Conservation (phyloP, 2,113 vertebrate species). For the Scytalopus superciliaris region DNA sequence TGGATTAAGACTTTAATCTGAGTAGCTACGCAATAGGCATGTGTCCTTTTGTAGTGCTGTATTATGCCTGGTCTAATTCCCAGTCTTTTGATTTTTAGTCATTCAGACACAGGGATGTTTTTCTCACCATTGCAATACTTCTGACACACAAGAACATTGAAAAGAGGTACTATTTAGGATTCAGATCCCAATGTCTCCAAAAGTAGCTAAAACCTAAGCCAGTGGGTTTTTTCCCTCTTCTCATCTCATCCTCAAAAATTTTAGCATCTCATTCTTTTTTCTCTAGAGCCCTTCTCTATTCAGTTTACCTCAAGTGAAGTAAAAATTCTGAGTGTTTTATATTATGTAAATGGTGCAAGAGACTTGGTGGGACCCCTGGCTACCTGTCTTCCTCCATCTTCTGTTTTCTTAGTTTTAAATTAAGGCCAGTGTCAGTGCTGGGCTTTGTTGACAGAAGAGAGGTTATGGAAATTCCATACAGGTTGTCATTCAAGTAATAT, state of each 20-base stretch:
- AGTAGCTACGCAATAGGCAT: not conserved
- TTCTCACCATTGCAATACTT: not conserved
- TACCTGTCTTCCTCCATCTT: not conserved
- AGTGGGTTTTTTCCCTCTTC: rapidly evolving
- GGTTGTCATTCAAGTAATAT: not conserved
- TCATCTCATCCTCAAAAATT: not conserved
- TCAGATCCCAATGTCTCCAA: not conserved
- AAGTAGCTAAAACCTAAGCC: not conserved
- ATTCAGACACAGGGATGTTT: not conserved
- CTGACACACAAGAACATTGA: not conserved
- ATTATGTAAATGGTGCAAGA: not conserved
- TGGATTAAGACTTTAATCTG: not conserved
- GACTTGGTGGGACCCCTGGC: not conserved
- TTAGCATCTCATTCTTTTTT: not conserved
- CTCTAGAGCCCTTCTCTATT: not conserved
- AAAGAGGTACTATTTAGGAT: not conserved
- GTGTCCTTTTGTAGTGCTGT: not conserved
- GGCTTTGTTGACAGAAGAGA: not conserved
- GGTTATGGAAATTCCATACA: not conserved
- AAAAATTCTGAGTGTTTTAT: not conserved
- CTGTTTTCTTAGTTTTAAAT: not conserved
- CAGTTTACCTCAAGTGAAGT: not conserved
- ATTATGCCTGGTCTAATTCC: not conserved
- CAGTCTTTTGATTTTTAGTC: not conserved
- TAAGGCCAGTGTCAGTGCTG: not conserved